Evolutionary conservation across 92 coral and sea anemone species (phyloP).

Genomic region (Palythoa grandiflora): DNA sequence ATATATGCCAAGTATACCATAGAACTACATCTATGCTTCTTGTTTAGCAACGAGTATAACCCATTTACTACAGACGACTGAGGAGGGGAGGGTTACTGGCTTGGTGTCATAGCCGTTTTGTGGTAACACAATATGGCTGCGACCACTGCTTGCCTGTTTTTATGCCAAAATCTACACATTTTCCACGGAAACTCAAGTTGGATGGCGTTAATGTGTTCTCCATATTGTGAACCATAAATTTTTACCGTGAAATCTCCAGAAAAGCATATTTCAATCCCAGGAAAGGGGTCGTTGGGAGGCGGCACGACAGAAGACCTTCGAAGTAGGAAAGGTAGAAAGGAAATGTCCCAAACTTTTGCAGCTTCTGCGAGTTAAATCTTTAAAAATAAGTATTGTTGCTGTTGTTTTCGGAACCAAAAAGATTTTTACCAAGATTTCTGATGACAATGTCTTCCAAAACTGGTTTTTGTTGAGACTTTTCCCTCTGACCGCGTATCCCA

Average conservation of each 20-base stretch:
- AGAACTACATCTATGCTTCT: too few relatives aligned
- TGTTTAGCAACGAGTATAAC: too few relatives aligned
- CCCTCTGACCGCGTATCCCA: not conserved
- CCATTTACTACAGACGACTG: too few relatives aligned
- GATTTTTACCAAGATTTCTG: conserved; percentile 19
- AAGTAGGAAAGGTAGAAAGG: conserved; percentile 30
- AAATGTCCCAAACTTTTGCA: conserved; percentile 28
- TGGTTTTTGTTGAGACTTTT: conserved; percentile 2
- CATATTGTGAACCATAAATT: conserved; percentile 16
- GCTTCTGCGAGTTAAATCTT: conserved; percentile 31
- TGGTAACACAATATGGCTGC: conserved; percentile 5
- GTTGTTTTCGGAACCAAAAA: conserved; percentile 12
- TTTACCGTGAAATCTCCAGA: conserved; percentile 46
- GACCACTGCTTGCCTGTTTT: conserved; percentile 7
- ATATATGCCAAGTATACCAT: too few relatives aligned
- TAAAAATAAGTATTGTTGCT: conserved; percentile 14
- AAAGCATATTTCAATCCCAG: not conserved
- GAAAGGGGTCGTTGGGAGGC: conserved; percentile 25
- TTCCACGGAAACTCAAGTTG: conserved; percentile 30
- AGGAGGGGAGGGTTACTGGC: too few relatives aligned
- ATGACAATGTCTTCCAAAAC: conserved; percentile 19
- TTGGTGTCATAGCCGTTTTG: not conserved
- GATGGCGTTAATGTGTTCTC: conserved; percentile 45
- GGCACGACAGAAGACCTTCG: conserved; percentile 9
- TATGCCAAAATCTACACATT: not conserved